Conservation (phyloP, 2,888 invertebrate species). For the Caenorhabditis afra region DNA sequence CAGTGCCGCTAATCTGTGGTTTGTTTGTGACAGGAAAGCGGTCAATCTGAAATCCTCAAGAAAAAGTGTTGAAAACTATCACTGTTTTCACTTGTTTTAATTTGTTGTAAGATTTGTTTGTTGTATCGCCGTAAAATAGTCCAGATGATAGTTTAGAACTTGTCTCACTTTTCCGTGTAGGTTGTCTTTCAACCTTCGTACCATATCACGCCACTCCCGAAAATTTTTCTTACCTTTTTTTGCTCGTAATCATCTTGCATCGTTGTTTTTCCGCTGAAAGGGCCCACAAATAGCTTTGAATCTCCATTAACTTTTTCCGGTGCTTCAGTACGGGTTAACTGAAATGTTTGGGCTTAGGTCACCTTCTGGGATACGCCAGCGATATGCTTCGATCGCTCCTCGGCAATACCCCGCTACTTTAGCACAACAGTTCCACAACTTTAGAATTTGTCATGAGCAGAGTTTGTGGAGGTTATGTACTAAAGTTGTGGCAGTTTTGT, state of each 20-base stretch:
- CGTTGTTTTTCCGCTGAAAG: slow-evolving; percentile 47
- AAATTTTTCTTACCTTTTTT: slow-evolving; percentile 39
- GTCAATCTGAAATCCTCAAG: not conserved
- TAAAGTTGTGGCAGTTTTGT: no score
- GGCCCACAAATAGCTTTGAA: slow-evolving; percentile 23
- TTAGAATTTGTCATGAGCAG: no score
- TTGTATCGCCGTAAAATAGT: slow-evolving; percentile 47
- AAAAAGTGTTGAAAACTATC: not conserved
- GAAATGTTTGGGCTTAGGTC: no score
- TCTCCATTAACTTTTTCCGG: not conserved
- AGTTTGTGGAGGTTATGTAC: no score
- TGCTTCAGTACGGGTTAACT: no score
- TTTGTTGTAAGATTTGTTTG: slow-evolving; percentile 35
- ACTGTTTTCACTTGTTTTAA: slow-evolving; percentile 10
- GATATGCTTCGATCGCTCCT: no score
- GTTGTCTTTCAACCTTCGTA: no score
- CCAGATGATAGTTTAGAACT: slow-evolving; percentile 29
- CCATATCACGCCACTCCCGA: no score
- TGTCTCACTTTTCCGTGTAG: not conserved
- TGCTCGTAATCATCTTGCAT: slow-evolving; percentile 46
- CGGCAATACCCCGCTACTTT: no score
- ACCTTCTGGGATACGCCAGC: no score
- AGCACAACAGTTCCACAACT: no score
- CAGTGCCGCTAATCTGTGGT: not conserved
- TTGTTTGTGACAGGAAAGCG: not conserved